phyloP scores from a whole-genome alignment of 1,140 invertebrate genomes.

The Drosophila seguyi region DNA sequence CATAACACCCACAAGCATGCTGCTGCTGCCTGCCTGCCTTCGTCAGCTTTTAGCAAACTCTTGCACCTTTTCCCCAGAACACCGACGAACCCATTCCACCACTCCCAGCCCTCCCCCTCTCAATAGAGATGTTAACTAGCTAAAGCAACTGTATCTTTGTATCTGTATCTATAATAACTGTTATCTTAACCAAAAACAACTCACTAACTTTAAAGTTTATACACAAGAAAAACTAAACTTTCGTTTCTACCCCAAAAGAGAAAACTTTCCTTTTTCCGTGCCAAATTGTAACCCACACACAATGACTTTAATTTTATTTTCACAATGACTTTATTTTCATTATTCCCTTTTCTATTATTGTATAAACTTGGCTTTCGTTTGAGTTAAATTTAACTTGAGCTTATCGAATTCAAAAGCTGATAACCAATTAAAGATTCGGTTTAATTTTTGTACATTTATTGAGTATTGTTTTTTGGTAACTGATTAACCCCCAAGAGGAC shows the following conservation, averaged over 20 bases:
- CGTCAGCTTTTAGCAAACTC: conserved; percentile 44
- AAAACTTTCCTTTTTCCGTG: conserved; percentile 40
- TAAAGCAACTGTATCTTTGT: conserved; percentile 30
- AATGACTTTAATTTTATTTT: conserved; percentile 8
- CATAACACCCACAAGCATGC: conserved; percentile 43
- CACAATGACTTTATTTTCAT: background rate
- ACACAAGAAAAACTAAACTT: conserved; percentile 24
- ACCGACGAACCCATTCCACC: conserved; percentile 1
- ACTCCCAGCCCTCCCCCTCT: background rate
- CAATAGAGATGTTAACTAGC: conserved; percentile 43
- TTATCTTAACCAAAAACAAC: conserved; percentile 33
- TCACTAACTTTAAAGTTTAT: conserved; percentile 43
- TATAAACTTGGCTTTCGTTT: conserved; percentile 43
- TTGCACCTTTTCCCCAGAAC: conserved; percentile 28
- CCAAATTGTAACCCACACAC: conserved; percentile 52
- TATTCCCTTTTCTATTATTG: conserved; percentile 12
- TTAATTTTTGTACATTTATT: conserved; percentile 38
- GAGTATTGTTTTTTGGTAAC: conserved; percentile 54
- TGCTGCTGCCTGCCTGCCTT: conserved; percentile 44
- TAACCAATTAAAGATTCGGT: conserved; percentile 39
- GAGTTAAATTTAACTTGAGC: conserved; percentile 35
- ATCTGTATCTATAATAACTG: conserved; percentile 35
- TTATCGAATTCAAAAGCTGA: conserved; percentile 26
- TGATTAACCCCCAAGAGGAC: conserved; percentile 34
- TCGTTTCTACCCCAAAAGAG: conserved; percentile 32